A percentile compares a stretch with the other conserved stretches of the same genome.
phyloP scores from a whole-genome alignment of 2,113 vertebrate species.

The Chlorodrepanis virens region DNA sequence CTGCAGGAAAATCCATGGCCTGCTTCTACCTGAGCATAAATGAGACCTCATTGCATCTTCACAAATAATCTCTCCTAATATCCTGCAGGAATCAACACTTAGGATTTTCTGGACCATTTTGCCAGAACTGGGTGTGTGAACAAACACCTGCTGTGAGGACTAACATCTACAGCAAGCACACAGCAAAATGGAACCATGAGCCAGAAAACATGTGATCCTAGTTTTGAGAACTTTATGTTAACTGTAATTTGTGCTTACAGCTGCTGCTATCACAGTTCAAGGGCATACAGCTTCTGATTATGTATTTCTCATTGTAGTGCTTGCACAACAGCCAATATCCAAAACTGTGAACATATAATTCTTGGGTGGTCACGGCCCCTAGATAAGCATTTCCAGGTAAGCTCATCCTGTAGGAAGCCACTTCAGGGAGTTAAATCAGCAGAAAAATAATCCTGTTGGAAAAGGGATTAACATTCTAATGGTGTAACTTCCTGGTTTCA shows the following conservation, averaged over 20 bases:
- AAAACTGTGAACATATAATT: neutral
- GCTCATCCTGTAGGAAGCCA: neutral
- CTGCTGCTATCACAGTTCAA: neutral
- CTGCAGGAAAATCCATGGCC: neutral
- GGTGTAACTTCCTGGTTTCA: neutral
- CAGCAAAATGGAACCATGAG: neutral
- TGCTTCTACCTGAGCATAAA: neutral
- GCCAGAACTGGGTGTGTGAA: neutral
- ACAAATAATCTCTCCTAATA: neutral
- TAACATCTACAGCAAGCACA: neutral
- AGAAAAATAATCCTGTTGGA: neutral
- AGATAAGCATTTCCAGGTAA: neutral
- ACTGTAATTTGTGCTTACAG: neutral
- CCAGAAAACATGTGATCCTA: neutral
- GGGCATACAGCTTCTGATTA: rapidly evolving
- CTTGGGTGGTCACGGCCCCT: neutral
- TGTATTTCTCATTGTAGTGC: neutral
- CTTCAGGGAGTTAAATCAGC: neutral
- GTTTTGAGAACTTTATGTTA: neutral
- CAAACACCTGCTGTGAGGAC: neutral
- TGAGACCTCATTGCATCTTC: neutral
- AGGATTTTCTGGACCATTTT: neutral
- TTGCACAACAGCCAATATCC: neutral
- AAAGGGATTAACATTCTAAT: neutral
- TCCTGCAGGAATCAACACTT: neutral